Evolutionary conservation across 2,113 vertebrate species (phyloP), one percentile per base, ranked within the genome.

Genomic region (Eleginops maclovinus): DNA sequence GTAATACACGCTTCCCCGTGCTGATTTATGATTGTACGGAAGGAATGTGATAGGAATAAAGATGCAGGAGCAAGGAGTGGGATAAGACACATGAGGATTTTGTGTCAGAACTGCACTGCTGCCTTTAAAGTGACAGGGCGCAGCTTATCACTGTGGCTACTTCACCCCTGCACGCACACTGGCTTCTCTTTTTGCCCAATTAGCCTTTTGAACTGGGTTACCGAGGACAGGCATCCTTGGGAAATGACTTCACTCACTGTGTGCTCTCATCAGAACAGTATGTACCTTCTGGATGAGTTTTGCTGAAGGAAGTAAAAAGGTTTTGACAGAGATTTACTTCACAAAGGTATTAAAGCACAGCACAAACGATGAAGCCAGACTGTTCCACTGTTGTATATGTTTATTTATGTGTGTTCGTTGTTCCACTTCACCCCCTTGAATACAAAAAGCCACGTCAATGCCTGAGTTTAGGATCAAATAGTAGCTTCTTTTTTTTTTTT

Each of bases 341-440:
- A 71, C 51, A 58, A 54, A 77, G 66, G 65, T 81, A 71, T 70
- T 46, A 62, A 50, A 65, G 58, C 41, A 61, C 71, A 51, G 36
- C 31, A 63, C 58, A 71, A 56, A 26, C 9, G 59, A 79, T n/a
- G 68, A 79, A 77, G 65, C 67, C 31, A 36, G 72, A 82, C 53
- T 59, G 22, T 82, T 50, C 66, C 47, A 76, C 68, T 70, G 49
- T 87, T 81, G 72, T 65, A 26, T 78, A 26, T 62, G 78, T 84
- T 88, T 87, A 89, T 88, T 89, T 89, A 89, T 91, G 59, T 60
- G 19, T 72, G 26, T 87, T 56, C 74, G 40, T 85, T 55, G 2
- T 59, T 55, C 55, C 79, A 84, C 71, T 79, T 85, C 71, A 61
- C 46, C 77, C 82, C 79, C 70, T 72, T 63, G 62, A 79, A 70